Conservation (phyloP, 1,140 invertebrate species). For the Temnothorax longispinosus region DNA sequence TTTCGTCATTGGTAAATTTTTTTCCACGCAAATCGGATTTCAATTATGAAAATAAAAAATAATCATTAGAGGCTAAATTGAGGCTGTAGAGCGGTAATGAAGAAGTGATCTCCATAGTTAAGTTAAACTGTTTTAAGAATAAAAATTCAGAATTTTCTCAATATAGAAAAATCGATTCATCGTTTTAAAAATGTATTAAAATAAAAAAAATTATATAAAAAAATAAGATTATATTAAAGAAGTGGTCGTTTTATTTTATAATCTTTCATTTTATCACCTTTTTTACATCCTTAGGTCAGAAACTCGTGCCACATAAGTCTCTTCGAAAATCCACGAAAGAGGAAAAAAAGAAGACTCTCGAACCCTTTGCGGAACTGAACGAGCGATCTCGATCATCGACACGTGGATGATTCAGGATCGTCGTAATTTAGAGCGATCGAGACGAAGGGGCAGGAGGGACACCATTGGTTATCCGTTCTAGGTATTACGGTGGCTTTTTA, state of each 20-base stretch:
- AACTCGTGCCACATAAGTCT: not conserved
- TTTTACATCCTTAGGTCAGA: not conserved
- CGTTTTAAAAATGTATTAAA: not conserved
- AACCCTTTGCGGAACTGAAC: not conserved
- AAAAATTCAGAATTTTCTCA: not conserved
- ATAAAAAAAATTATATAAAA: not conserved
- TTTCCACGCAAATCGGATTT: not conserved
- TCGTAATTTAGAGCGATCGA: not conserved
- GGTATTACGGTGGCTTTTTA: constrained; percentile 45
- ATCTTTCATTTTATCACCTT: not conserved
- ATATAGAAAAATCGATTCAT: not conserved
- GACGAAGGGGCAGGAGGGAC: not conserved
- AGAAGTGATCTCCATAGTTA: not conserved
- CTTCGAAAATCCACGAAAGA: not conserved
- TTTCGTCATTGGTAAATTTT: not conserved
- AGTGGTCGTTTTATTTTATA: not conserved
- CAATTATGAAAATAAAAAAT: not conserved
- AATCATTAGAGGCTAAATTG: not conserved
- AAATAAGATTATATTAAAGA: not conserved
- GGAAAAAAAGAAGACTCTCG: not conserved
- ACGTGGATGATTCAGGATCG: not conserved
- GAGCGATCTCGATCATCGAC: not conserved
- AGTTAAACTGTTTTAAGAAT: not conserved
- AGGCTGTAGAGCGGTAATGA: too few species aligned
- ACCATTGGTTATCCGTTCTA: constrained; percentile 40